Percentiles rank a stretch among this genome's conserved stretches.
Conservation (phyloP, 2,113 vertebrate genomes). For the Gymnobelideus leadbeateri region DNA sequence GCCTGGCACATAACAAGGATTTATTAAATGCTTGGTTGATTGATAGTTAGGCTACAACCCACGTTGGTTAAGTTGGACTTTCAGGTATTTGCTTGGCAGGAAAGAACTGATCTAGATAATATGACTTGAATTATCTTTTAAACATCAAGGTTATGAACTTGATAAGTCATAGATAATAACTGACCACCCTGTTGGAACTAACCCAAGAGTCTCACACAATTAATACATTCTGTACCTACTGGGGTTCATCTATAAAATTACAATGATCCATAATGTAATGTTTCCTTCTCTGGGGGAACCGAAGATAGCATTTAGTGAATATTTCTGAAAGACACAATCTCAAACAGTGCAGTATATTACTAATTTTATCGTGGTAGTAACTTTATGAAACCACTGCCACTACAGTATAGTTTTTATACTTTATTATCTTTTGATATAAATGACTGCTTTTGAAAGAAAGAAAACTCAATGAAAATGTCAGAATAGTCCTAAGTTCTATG, state of each 20-base stretch:
- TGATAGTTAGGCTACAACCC: background rate
- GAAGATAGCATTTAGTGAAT: constrained; percentile 50
- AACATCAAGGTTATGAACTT: background rate
- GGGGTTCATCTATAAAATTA: constrained; percentile 52
- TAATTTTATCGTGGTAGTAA: constrained; percentile 59
- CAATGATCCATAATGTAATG: constrained; percentile 33
- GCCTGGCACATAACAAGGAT: background rate
- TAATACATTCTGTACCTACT: constrained; percentile 28
- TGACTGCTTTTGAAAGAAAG: constrained; percentile 63
- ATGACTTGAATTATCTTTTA: constrained; percentile 31
- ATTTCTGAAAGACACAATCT: constrained; percentile 49
- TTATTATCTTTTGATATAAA: constrained; percentile 65
- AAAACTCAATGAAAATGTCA: constrained; percentile 67
- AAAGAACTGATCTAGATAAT: background rate
- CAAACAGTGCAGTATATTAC: constrained; percentile 36
- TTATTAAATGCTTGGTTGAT: background rate
- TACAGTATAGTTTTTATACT: constrained; percentile 44
- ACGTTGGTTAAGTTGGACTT: background rate
- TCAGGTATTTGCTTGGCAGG: background rate
- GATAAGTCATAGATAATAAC: constrained; percentile 29
- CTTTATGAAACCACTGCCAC: constrained; percentile 52
- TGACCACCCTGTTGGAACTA: constrained; percentile 39
- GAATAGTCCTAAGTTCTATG: constrained; percentile 24
- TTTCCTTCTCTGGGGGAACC: constrained; percentile 43
- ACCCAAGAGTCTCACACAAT: constrained; percentile 40